These are phyloP conservation scores for Montipora efflorescens DNA, from an alignment of 64 coral and sea anemone genomes.

Conservation along the genomic window DNA sequence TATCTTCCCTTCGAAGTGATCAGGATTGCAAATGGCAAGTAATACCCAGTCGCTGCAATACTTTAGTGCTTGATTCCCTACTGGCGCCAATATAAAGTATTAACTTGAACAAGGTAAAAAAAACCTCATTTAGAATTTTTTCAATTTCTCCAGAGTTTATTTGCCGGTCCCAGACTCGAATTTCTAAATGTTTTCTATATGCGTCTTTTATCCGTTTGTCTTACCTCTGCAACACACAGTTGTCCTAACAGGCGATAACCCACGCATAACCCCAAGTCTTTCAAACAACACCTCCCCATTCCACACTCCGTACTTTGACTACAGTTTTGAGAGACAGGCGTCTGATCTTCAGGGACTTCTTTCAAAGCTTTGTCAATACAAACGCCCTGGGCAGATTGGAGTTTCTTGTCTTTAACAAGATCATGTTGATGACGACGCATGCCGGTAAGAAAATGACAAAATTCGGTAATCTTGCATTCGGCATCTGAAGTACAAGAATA, in stretches of 20 bases:
- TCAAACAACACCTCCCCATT: constrained; percentile 33
- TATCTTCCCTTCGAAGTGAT: too few relatives aligned
- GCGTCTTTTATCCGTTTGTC: neutral
- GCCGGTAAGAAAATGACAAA: constrained; percentile 43
- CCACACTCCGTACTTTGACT: constrained; percentile 30
- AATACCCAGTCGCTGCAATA: too few relatives aligned
- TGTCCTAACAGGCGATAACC: constrained; percentile 39
- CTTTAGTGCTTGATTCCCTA: too few relatives aligned
- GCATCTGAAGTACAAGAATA: constrained; percentile 30
- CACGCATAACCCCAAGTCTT: constrained; percentile 15
- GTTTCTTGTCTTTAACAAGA: neutral
- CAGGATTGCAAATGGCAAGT: too few relatives aligned
- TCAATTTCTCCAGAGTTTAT: too few relatives aligned
- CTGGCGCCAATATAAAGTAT: too few relatives aligned
- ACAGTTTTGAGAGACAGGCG: constrained; percentile 17
- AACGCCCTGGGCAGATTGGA: neutral
- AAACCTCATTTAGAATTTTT: too few relatives aligned
- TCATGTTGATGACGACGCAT: neutral
- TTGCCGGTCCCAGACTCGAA: too few relatives aligned
- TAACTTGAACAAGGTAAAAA: too few relatives aligned
- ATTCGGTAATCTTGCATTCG: constrained; percentile 44
- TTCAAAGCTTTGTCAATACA: constrained; percentile 32
- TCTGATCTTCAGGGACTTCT: constrained; percentile 24
- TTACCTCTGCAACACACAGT: constrained; percentile 45
- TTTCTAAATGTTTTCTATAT: too few relatives aligned